phyloP scores from a whole-genome alignment of 92 coral and sea anemone species.

The Porites evermanni region DNA sequence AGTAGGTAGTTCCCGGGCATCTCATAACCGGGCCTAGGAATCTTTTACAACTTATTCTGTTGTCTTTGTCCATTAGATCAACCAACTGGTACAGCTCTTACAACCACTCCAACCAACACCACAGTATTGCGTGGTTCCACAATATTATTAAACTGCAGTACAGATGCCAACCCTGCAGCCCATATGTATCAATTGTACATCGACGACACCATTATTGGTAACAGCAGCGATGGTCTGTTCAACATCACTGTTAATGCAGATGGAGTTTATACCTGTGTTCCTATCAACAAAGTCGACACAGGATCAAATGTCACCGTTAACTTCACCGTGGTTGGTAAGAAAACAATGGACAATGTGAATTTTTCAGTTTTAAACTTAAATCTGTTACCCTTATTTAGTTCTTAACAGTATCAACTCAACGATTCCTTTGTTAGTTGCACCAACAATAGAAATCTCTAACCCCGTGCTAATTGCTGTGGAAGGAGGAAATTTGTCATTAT shows the following conservation, averaged over 20 bases:
- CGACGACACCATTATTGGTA: conserved; percentile 6
- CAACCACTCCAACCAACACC: background rate
- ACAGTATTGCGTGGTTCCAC: background rate
- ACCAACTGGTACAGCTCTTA: background rate
- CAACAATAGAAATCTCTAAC: background rate
- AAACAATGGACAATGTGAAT: too few species aligned
- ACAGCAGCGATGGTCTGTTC: conserved; percentile 31
- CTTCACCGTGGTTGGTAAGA: conserved; percentile 36
- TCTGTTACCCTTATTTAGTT: too few species aligned
- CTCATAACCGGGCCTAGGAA: too few species aligned
- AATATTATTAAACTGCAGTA: conserved; percentile 29
- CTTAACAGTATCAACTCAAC: too few species aligned
- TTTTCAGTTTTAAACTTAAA: too few species aligned
- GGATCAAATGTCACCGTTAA: conserved; percentile 35
- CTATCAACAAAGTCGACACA: conserved; percentile 38
- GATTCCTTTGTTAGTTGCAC: background rate
- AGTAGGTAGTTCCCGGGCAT: too few species aligned
- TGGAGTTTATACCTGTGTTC: conserved; percentile 59
- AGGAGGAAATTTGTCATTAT: background rate
- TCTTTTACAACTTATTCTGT: background rate
- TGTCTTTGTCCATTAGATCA: background rate
- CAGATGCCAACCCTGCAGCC: conserved; percentile 46
- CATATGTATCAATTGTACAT: conserved; percentile 40
- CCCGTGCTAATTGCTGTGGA: background rate
- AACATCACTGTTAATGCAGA: background rate